Evolutionary conservation across 2,797 vertebrate genomes (phyloP).

Genomic region (Tinamus major): DNA sequence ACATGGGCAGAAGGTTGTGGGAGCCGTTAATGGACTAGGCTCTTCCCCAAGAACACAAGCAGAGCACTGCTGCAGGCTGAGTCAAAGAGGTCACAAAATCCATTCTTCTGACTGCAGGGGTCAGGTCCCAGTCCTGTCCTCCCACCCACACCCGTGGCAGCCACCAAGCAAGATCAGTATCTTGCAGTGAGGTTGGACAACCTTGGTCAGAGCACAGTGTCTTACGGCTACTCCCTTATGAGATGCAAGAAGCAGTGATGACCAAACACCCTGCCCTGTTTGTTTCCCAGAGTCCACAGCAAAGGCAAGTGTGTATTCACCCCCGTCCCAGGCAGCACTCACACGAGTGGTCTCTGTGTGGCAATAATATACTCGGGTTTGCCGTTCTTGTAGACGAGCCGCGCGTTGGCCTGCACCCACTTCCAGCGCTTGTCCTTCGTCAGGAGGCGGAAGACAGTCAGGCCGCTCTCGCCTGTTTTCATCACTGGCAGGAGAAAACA

Average conservation of each 20-base stretch:
- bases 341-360: constrained; percentile 88
- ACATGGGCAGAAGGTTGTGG: no score
- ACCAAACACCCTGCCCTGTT: accelerated
- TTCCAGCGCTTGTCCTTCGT: constrained; percentile 88
- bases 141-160: no score
- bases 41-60: no score
- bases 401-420: constrained; percentile 88
- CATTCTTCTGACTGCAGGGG: no score
- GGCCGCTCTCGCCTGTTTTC: constrained; percentile 86
- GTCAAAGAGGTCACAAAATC: no score
- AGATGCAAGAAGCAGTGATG: accelerated
- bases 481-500: constrained; percentile 77
- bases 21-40: no score
- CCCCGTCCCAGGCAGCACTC: constrained; percentile 14
- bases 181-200: background rate
- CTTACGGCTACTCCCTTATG: background rate
- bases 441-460: constrained; percentile 87
- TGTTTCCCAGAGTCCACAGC: background rate
- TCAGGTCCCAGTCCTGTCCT: no score
- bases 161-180: no score
- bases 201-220: background rate
- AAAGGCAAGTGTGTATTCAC: background rate
- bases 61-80: no score
- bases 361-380: constrained; percentile 88
- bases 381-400: constrained; percentile 86